A percentile compares a stretch with the other conserved stretches of the same genome.
Conservation (phyloP, 2,113 vertebrate genomes). For the Etia nguti region DNA sequence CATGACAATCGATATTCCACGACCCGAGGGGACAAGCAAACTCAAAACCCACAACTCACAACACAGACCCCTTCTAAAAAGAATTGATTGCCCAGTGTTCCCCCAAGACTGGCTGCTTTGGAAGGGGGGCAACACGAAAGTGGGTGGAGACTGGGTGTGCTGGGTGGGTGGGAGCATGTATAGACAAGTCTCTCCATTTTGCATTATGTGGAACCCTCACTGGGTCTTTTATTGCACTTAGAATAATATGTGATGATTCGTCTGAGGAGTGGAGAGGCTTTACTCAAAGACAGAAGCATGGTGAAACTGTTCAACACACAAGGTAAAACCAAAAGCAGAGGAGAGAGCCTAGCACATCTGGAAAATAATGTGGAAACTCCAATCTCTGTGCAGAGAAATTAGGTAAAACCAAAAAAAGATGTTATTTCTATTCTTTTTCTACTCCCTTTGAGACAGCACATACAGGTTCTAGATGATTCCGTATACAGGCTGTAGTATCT, state of each 20-base stretch:
- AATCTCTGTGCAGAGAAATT: not conserved
- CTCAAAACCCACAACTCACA: conserved; percentile 6
- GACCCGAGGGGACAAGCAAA: conserved; percentile 30
- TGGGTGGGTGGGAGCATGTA: not conserved
- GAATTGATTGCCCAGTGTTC: conserved; percentile 29
- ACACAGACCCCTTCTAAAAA: conserved; percentile 16
- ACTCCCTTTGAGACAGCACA: not conserved
- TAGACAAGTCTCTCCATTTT: not conserved
- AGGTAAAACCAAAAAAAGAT: not conserved
- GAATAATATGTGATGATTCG: not conserved
- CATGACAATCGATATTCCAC: conserved; percentile 17
- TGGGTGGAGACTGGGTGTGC: not conserved
- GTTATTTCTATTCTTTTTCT: not conserved
- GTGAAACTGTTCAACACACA: accelerated
- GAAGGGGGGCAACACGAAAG: not conserved
- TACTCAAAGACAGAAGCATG: not conserved
- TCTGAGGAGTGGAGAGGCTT: not conserved
- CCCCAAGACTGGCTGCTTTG: not conserved
- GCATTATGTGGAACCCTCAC: not conserved
- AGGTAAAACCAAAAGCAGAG: not conserved
- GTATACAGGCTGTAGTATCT: not conserved
- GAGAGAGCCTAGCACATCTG: not conserved
- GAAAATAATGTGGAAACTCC: not conserved
- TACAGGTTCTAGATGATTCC: not conserved
- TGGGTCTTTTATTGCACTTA: not conserved